A percentile compares a stretch with the other conserved stretches of the same genome.
These are phyloP conservation scores for Empidonax traillii DNA, from an alignment of 2,113 vertebrate species.

Conservation along the genomic window DNA sequence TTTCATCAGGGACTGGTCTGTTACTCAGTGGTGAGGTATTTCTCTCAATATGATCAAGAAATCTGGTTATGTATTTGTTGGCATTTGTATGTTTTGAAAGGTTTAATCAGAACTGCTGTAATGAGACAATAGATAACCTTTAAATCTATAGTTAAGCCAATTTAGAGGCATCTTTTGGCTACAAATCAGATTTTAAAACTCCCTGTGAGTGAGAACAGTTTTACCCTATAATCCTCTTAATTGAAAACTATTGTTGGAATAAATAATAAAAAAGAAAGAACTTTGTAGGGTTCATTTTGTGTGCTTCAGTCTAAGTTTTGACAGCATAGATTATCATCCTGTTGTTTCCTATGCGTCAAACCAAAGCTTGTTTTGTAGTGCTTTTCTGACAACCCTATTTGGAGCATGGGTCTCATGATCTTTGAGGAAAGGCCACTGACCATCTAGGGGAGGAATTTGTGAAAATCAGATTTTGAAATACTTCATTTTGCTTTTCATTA, in stretches of 20 bases:
- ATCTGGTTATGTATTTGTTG: background rate
- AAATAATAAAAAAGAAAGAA: background rate
- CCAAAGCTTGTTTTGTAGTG: background rate
- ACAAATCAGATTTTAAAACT: background rate
- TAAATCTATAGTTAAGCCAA: background rate
- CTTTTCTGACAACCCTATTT: background rate
- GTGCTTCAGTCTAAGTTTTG: background rate
- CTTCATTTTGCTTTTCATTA: background rate
- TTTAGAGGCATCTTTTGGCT: background rate
- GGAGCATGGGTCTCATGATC: background rate
- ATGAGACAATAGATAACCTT: constrained; percentile 18
- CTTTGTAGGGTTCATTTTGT: background rate
- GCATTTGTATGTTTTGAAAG: background rate
- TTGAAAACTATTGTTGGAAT: background rate
- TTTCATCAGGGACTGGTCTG: background rate
- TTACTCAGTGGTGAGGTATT: background rate
- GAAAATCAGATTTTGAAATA: background rate
- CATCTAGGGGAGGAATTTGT: background rate
- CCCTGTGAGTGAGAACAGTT: background rate
- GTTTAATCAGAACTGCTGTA: background rate
- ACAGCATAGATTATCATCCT: background rate
- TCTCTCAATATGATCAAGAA: background rate
- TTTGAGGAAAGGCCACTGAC: background rate
- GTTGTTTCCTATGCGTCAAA: background rate
- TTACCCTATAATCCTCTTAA: background rate